Evolutionary conservation across 2,797 vertebrate genomes (phyloP), one percentile per base, ranked within the genome.

Genomic region (Tragelaphus eurycerus): DNA sequence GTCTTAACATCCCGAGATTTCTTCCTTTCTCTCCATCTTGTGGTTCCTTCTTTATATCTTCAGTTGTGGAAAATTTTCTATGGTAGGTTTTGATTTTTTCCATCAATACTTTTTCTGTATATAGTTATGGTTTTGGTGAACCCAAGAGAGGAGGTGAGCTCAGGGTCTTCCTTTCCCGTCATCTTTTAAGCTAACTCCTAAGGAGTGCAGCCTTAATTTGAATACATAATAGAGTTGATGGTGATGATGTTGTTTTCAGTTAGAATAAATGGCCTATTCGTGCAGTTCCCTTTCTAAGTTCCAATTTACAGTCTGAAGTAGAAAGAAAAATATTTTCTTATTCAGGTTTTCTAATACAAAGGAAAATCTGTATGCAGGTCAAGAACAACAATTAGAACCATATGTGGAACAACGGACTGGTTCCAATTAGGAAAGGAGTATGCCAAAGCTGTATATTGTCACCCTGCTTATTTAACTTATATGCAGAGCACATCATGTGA

Each of bases 261-360:
- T 64, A 85, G 64, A 91, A 79, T 43, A 93, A 96, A 55, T n/a
- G 86, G 15, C 31, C 12, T 85, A 15, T 78, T n/a, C 7, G n/a
- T 34, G 43, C n/a, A 81, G 23, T 43, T 90, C 21, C 13, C 9
- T 82, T 86, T 92, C 29, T 7, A 90, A 74, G 48, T 48, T 95
- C 14, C 1, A 38, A 10, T 23, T 78, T 95, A 54, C 11, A 31
- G 89, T 88, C 25, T 88, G 59, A 85, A 92, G 27, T 52, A 96
- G 74, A 93, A 57, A 57, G 11, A 91, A 34, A 92, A 90, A 88
- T 57, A 6, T 10, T 52, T 7, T 97, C 86, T 71, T 64, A 90
- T 90, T 97, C 94, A 93, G 59, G 57, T 67, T 89, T 95, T 15
- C 3, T 87, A 85, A 43, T 38, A 57, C 46, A 29, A 67, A 84